Evolutionary conservation across 23 tunicate genomes (phyloP).

Genomic region (Halocynthia roretzi): DNA sequence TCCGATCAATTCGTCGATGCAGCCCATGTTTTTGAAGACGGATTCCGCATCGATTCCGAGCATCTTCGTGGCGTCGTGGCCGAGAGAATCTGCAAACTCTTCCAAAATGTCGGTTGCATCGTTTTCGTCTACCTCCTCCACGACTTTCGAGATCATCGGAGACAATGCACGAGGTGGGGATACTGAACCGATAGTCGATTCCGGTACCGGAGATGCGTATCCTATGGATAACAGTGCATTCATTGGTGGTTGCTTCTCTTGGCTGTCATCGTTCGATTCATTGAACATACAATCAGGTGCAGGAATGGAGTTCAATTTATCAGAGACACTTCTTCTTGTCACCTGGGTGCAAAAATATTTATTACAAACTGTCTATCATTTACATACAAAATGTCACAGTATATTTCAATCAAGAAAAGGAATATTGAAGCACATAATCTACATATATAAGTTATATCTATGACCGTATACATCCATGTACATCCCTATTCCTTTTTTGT

Average conservation of each 20-base stretch:
- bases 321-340: slow-evolving; percentile 44
- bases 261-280: slow-evolving; percentile 25
- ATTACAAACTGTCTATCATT: no score
- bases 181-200: background rate
- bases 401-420: no score
- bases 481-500: no score
- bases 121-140: background rate
- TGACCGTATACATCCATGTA: no score
- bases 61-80: slow-evolving; percentile 6
- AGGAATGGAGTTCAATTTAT: slow-evolving; percentile 17
- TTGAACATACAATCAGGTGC: slow-evolving; percentile 25
- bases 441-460: no score
- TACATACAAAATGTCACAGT: no score
- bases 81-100: slow-evolving; percentile 17
- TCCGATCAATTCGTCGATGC: slow-evolving; percentile 24
- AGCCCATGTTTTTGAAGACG: slow-evolving; percentile 35
- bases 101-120: slow-evolving; percentile 11
- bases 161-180: slow-evolving; percentile 60
- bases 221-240: slow-evolving; percentile 37
- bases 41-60: slow-evolving; percentile 35
- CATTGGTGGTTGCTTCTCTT: slow-evolving; percentile 3
- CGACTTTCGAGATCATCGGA: slow-evolving; percentile 19
- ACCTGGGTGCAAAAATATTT: slow-evolving; percentile 5
- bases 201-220: slow-evolving; percentile 16
- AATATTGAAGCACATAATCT: no score